Percentiles rank a stretch among this genome's conserved stretches.
These are phyloP conservation scores for Helogale parvula DNA, from an alignment of 2,113 vertebrate species.

Conservation along the genomic window DNA sequence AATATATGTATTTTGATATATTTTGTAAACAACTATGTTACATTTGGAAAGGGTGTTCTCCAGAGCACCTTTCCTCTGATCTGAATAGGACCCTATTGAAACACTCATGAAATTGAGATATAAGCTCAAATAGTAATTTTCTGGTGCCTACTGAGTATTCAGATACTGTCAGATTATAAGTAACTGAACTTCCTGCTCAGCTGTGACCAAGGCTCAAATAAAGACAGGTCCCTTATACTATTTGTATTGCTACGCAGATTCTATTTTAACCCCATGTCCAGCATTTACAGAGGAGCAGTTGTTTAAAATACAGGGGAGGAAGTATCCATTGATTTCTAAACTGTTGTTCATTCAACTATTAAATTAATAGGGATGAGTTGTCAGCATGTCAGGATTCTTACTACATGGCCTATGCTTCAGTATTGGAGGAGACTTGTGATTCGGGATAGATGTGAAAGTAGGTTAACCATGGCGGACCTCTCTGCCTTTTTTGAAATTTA, in stretches of 20 bases:
- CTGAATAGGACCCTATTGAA: not conserved
- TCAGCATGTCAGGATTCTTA: constrained; percentile 56
- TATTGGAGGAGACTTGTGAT: not conserved
- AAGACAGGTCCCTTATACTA: not conserved
- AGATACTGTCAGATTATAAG: not conserved
- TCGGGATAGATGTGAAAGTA: not conserved
- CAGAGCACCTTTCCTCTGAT: not conserved
- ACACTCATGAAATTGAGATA: not conserved
- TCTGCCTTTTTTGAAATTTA: not conserved
- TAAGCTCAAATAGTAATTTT: constrained; percentile 4
- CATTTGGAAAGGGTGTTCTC: not conserved
- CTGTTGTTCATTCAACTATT: constrained; percentile 64
- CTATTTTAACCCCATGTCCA: constrained; percentile 16
- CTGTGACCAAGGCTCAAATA: not conserved
- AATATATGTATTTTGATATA: not conserved
- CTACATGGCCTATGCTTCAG: not conserved
- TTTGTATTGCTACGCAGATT: not conserved
- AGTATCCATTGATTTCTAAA: constrained; percentile 65
- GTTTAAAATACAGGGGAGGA: constrained; percentile 50
- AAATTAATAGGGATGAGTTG: constrained; percentile 68
- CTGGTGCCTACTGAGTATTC: not conserved
- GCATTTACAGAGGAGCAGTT: not conserved
- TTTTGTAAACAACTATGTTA: not conserved
- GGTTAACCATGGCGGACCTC: not conserved
- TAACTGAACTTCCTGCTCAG: not conserved